Conservation (phyloP, 2,113 vertebrate species). For the Poeciliopsis turrubarensis region DNA sequence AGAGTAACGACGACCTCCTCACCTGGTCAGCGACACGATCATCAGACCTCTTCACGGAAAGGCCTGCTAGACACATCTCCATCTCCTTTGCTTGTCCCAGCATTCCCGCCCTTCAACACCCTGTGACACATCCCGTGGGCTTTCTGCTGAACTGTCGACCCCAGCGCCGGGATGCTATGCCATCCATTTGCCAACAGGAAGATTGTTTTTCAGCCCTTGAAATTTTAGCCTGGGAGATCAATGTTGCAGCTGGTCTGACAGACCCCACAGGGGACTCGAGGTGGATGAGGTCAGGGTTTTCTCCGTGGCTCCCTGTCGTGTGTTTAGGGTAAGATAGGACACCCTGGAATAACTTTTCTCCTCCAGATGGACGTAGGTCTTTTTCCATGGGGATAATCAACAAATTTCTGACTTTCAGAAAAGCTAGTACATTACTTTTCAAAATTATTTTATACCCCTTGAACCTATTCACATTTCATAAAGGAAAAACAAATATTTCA, state of each 20-base stretch:
- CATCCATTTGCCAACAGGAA: constrained; percentile 77
- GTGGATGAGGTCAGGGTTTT: constrained; percentile 68
- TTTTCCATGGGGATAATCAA: constrained; percentile 2
- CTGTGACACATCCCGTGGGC: constrained; percentile 39
- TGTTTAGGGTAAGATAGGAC: constrained; percentile 64
- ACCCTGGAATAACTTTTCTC: constrained; percentile 54
- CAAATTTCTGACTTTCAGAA: neutral
- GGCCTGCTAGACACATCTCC: constrained; percentile 45
- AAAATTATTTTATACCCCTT: too few species aligned
- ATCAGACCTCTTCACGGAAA: constrained; percentile 40
- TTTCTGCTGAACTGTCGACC: constrained; percentile 66
- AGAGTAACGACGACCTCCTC: constrained; percentile 62
- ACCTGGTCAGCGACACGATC: constrained; percentile 54
- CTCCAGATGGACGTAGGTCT: constrained; percentile 40
- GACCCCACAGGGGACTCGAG: constrained; percentile 40
- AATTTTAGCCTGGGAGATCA: constrained; percentile 77
- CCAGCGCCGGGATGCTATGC: constrained; percentile 48
- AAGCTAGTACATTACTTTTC: neutral
- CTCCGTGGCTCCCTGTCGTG: constrained; percentile 63
- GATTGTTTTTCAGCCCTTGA: constrained; percentile 81
- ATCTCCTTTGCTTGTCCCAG: constrained; percentile 42
- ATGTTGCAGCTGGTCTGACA: constrained; percentile 76
- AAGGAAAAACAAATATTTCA: too few species aligned
- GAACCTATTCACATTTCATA: too few species aligned
- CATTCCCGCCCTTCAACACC: constrained; percentile 60